Percentiles rank a stretch among this genome's conserved stretches.
These are phyloP conservation scores for Byasa hedistus DNA, from an alignment of 2,888 invertebrate species.

Conservation along the genomic window DNA sequence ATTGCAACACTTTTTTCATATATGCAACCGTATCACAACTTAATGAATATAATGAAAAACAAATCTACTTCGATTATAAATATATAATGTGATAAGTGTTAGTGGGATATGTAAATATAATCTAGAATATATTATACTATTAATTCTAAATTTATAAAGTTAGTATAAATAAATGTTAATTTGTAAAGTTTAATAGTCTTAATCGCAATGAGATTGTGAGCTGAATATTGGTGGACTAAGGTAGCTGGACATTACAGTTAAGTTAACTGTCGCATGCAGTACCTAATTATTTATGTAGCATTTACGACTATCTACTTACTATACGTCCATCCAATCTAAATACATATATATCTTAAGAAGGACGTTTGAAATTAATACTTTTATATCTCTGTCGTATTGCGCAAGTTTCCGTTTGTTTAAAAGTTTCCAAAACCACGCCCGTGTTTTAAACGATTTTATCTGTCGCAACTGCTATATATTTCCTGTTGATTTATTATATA, in stretches of 20 bases:
- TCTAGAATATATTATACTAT: too few species aligned
- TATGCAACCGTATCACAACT: too few species aligned
- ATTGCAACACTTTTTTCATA: too few species aligned
- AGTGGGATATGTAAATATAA: too few species aligned
- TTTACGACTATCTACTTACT: constrained; percentile 4
- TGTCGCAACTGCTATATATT: constrained; percentile 25
- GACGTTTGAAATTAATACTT: neutral
- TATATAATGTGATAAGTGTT: too few species aligned
- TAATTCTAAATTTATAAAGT: too few species aligned
- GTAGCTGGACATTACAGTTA: neutral
- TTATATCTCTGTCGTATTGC: constrained; percentile 6
- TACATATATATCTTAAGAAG: neutral
- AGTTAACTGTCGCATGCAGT: constrained; percentile 6
- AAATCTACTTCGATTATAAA: too few species aligned
- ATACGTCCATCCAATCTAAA: neutral
- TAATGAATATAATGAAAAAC: too few species aligned
- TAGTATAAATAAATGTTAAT: too few species aligned
- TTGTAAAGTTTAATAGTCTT: too few species aligned
- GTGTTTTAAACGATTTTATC: constrained; percentile 1
- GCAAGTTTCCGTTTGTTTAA: constrained; percentile 14
- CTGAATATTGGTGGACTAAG: neutral
- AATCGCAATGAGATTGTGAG: too few species aligned
- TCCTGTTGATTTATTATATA: constrained; percentile 31
- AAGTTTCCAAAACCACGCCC: neutral
- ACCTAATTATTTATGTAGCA: constrained; percentile 10